A percentile compares a stretch with the other conserved stretches of the same genome.
phyloP scores from a whole-genome alignment of 1,140 invertebrate species.

The Laupala kohalensis region DNA sequence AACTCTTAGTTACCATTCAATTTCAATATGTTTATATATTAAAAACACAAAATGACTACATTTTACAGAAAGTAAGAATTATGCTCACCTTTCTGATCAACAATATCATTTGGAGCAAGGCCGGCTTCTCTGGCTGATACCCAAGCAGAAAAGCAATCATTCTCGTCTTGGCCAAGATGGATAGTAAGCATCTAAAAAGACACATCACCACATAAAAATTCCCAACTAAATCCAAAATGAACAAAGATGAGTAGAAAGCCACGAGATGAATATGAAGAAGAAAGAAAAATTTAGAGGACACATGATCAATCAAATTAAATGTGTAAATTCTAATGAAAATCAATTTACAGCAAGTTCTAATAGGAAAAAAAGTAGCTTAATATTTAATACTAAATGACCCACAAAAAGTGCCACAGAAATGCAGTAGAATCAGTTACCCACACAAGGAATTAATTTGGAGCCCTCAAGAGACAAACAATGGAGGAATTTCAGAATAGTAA shows the following conservation, averaged over 20 bases:
- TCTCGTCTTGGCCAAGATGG: constrained; percentile 91
- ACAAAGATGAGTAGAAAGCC: not conserved
- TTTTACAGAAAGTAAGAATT: not conserved
- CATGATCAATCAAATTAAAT: too few species aligned
- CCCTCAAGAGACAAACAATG: too few species aligned
- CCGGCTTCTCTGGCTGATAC: constrained; percentile 92
- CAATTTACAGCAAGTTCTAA: too few species aligned
- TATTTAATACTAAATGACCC: too few species aligned
- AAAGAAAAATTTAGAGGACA: too few species aligned
- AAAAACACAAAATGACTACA: not conserved
- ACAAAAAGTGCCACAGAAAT: too few species aligned
- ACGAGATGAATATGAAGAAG: not conserved
- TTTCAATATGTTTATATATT: not conserved
- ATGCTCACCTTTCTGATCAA: constrained; percentile 67
- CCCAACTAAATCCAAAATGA: not conserved
- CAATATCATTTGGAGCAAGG: constrained; percentile 57
- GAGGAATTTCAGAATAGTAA: too few species aligned
- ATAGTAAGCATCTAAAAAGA: constrained; percentile 81
- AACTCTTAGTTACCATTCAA: not conserved
- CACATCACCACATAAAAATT: not conserved
- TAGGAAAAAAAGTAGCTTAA: too few species aligned
- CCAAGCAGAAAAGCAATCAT: constrained; percentile 96
- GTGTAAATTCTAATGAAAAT: too few species aligned
- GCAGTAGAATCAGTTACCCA: too few species aligned
- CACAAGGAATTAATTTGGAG: too few species aligned